These are phyloP conservation scores for Poicephalus gulielmi DNA, from an alignment of 2,113 vertebrate species.

Conservation along the genomic window DNA sequence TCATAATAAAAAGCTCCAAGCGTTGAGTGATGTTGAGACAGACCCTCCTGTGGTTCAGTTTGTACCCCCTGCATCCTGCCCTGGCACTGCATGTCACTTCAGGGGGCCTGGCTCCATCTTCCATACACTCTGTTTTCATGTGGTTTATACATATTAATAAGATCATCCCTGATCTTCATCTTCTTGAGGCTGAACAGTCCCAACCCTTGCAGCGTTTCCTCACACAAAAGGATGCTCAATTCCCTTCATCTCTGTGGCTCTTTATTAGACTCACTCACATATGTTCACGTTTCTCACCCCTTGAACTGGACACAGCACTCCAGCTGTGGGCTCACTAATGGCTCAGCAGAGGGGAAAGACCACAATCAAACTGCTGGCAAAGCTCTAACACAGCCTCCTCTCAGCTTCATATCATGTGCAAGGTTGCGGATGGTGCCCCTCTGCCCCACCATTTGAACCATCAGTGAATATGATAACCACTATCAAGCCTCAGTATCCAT, in stretches of 20 bases:
- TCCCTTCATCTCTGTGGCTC: not conserved
- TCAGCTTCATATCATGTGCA: not conserved
- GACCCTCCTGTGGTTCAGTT: not conserved
- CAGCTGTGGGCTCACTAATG: not conserved
- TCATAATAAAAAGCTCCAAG: not conserved
- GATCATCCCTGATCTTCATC: not conserved
- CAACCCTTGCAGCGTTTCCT: not conserved
- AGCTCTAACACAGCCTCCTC: not conserved
- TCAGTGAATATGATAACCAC: not conserved
- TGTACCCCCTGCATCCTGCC: not conserved
- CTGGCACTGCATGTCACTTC: not conserved
- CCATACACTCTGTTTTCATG: not conserved
- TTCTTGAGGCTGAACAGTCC: not conserved
- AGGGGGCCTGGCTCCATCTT: not conserved
- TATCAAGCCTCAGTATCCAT: not conserved
- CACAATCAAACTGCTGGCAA: not conserved
- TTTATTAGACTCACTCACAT: not conserved
- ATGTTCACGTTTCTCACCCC: not conserved
- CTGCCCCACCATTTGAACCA: not conserved
- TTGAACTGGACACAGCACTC: not conserved
- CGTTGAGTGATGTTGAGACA: not conserved
- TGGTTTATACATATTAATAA: not conserved
- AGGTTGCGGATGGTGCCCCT: not conserved
- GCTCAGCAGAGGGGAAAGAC: not conserved
- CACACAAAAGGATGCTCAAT: not conserved